Evolutionary conservation across 1,140 invertebrate species (phyloP).

Genomic region (Drosophila pruinosa): DNA sequence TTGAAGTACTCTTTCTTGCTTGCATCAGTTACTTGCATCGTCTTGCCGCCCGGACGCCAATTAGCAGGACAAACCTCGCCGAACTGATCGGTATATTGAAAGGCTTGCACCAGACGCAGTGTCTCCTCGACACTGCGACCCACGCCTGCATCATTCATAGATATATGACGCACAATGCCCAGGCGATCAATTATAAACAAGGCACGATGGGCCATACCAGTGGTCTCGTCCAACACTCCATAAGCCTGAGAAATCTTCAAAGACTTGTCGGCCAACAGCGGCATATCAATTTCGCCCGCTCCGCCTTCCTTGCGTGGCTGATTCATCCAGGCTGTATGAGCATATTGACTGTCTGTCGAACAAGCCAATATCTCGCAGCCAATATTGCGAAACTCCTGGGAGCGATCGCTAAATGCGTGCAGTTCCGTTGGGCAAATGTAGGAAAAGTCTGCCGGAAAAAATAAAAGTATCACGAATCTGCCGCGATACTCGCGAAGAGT

Average conservation of each 20-base stretch:
- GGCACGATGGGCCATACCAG: slow-evolving; percentile 96
- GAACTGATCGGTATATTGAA: slow-evolving; percentile 96
- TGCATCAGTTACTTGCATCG: slow-evolving; percentile 15
- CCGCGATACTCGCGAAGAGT: slow-evolving; percentile 93
- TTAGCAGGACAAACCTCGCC: slow-evolving; percentile 99
- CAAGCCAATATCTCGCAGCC: slow-evolving; percentile 92
- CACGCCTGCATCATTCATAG: slow-evolving; percentile 98
- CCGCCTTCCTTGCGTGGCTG: slow-evolving; percentile 96
- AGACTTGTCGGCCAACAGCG: slow-evolving; percentile 96
- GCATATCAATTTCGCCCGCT: slow-evolving; percentile 97
- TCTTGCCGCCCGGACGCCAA: slow-evolving; percentile 87
- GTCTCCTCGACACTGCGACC: slow-evolving; percentile 97
- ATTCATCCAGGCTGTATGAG: slow-evolving; percentile 96
- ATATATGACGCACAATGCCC: slow-evolving; percentile 96
- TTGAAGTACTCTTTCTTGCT: slow-evolving; percentile 53
- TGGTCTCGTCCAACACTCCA: slow-evolving; percentile 95
- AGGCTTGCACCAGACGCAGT: slow-evolving; percentile 95
- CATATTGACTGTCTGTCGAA: slow-evolving; percentile 95
- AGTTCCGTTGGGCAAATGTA: slow-evolving; percentile 98
- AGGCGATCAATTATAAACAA: slow-evolving; percentile 98
- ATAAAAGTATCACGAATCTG: slow-evolving; percentile 97
- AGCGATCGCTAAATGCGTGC: slow-evolving; percentile 95
- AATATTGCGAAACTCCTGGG: slow-evolving; percentile 92
- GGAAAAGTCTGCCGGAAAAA: slow-evolving; percentile 98
- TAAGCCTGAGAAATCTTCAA: slow-evolving; percentile 93